Conservation (phyloP, 1,140 invertebrate species). For the Zaprionus gabonicus region DNA sequence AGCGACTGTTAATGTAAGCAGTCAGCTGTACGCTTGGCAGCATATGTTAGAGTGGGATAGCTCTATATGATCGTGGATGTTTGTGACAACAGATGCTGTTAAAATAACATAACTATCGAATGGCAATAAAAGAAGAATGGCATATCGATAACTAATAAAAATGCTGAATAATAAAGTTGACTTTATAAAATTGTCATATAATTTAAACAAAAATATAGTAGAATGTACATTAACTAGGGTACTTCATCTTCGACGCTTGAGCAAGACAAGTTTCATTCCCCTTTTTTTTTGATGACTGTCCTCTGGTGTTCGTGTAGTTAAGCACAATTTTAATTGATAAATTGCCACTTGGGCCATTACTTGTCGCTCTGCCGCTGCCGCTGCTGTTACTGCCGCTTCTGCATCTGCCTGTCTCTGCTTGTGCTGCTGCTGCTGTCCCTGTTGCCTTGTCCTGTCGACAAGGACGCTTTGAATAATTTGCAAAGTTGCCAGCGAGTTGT, state of each 20-base stretch:
- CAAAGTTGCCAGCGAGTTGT: conserved; percentile 61
- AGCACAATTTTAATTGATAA: conserved; percentile 82
- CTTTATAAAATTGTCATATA: too few relatives aligned
- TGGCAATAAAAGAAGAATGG: not conserved
- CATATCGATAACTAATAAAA: not conserved
- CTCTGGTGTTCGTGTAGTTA: conserved; percentile 72
- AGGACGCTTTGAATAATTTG: conserved; percentile 77
- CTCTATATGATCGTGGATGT: not conserved
- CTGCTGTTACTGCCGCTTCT: conserved; percentile 20
- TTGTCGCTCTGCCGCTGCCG: conserved; percentile 57
- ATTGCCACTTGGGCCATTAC: conserved; percentile 80
- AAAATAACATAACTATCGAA: not conserved
- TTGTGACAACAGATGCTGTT: not conserved
- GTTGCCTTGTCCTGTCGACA: conserved; percentile 34
- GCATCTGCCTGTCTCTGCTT: conserved; percentile 3
- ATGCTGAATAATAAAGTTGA: not conserved
- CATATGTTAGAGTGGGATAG: not conserved
- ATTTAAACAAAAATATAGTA: not conserved
- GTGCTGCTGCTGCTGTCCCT: not conserved
- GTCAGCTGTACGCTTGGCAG: not conserved
- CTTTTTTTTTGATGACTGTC: conserved; percentile 38
- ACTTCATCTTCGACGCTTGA: not conserved
- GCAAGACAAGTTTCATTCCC: not conserved
- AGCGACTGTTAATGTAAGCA: not conserved
- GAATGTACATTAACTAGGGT: not conserved